phyloP scores from a whole-genome alignment of 2,888 invertebrate species.

The Gnatocerus cornutus region DNA sequence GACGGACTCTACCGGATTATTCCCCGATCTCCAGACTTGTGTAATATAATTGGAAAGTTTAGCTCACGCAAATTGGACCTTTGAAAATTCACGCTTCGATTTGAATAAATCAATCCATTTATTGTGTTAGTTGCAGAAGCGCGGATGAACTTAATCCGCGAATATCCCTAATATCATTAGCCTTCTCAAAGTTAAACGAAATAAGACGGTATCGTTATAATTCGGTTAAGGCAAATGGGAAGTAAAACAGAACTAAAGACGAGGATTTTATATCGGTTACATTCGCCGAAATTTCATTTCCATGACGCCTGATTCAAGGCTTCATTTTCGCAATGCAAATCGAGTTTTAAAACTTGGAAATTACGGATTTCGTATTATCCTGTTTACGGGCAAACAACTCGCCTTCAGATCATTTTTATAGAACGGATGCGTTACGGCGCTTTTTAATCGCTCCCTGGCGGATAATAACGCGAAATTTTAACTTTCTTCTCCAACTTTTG shows the following conservation, averaged over 20 bases:
- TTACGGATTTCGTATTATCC: conserved; percentile 34
- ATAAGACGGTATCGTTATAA: conserved; percentile 46
- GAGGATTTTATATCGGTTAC: conserved; percentile 49
- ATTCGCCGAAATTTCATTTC: conserved; percentile 48
- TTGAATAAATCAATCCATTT: conserved; percentile 47
- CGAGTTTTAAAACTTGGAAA: conserved; percentile 44
- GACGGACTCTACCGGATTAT: background rate
- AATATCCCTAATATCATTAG: conserved; percentile 40
- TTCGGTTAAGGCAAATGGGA: conserved; percentile 53
- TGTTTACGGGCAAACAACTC: conserved; percentile 24
- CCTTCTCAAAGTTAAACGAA: conserved; percentile 39
- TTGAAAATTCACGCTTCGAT: conserved; percentile 29
- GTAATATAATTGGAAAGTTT: conserved; percentile 26
- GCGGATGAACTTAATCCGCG: conserved; percentile 40
- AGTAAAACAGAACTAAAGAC: conserved; percentile 47
- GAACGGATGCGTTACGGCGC: conserved; percentile 4
- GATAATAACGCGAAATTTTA: conserved; percentile 22
- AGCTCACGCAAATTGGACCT: conserved; percentile 22
- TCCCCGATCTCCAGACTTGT: conserved; percentile 19
- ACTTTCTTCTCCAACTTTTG: conserved; percentile 26
- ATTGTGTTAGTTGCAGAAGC: conserved; percentile 37
- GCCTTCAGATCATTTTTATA: conserved; percentile 9
- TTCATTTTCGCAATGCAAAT: conserved; percentile 55
- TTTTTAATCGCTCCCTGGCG: conserved; percentile 16
- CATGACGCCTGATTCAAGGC: conserved; percentile 50